Conservation (phyloP, 2,113 vertebrate genomes). For the Nycticorax nycticorax region DNA sequence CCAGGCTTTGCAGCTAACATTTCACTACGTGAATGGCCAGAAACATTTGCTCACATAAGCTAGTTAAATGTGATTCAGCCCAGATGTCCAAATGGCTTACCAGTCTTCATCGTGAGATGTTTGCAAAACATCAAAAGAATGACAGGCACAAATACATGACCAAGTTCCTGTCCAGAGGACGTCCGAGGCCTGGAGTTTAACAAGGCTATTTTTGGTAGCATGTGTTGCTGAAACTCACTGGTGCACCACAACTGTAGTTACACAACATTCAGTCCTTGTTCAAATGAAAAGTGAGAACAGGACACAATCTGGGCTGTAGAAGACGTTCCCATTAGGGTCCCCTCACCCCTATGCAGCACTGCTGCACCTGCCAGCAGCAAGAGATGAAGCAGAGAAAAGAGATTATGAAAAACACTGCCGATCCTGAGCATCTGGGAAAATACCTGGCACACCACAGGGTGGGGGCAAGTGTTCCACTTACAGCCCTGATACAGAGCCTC, state of each 20-base stretch:
- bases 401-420: neutral
- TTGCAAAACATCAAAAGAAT: constrained; percentile 12
- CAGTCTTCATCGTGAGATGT: constrained; percentile 13
- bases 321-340: neutral
- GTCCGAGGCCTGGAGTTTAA: neutral
- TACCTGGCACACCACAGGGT: neutral
- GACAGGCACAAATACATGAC: neutral
- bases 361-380: neutral
- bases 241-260: neutral
- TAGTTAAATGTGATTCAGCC: constrained; percentile 19
- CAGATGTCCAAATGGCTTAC: constrained; percentile 2
- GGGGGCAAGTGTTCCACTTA: neutral
- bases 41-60: constrained; percentile 46
- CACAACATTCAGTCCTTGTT: neutral
- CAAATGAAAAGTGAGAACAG: neutral
- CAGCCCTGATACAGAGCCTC: neutral
- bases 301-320: neutral
- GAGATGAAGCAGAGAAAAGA: neutral
- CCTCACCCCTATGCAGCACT: fast-evolving
- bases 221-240: neutral
- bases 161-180: neutral
- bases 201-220: neutral
- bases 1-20: neutral
- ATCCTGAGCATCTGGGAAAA: neutral
- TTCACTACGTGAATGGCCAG: neutral